Conservation (phyloP, 2,797 vertebrate species). For the Thalassophryne amazonica region DNA sequence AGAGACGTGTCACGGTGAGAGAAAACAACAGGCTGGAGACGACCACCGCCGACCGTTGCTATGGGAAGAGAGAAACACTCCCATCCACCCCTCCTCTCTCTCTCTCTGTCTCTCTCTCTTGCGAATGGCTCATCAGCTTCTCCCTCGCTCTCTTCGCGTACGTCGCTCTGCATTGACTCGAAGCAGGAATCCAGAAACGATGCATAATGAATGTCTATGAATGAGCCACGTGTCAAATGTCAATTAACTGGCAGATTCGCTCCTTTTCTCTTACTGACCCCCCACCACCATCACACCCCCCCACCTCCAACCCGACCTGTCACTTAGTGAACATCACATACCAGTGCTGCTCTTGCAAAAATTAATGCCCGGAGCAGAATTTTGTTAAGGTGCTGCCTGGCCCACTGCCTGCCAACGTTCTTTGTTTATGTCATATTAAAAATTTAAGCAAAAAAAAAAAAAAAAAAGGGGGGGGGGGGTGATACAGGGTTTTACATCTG, state of each 20-base stretch:
- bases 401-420: too few species aligned
- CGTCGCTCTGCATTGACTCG: constrained; percentile 2
- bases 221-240: constrained; percentile 13
- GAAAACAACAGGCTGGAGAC: constrained; percentile 76
- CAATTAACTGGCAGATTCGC: constrained; percentile 1
- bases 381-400: too few species aligned
- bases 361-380: too few species aligned
- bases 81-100: constrained; percentile 37
- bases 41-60: constrained; percentile 78
- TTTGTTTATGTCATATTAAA: too few species aligned
- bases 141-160: constrained; percentile 2
- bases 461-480: too few species aligned
- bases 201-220: constrained; percentile 14
- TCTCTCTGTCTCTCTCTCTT: constrained; percentile 7
- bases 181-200: constrained; percentile 26
- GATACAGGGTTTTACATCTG: too few species aligned
- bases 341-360: too few species aligned
- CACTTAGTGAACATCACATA: too few species aligned
- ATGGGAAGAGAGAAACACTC: constrained; percentile 73
- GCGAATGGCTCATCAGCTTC: constrained; percentile 16
- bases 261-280: neutral
- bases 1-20: constrained; percentile 24
- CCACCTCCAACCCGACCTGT: too few species aligned
- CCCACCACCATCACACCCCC: too few species aligned
- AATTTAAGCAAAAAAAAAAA: too few species aligned